Conservation (phyloP, 2,797 vertebrate species). For the Rhinogobio ventralis region DNA sequence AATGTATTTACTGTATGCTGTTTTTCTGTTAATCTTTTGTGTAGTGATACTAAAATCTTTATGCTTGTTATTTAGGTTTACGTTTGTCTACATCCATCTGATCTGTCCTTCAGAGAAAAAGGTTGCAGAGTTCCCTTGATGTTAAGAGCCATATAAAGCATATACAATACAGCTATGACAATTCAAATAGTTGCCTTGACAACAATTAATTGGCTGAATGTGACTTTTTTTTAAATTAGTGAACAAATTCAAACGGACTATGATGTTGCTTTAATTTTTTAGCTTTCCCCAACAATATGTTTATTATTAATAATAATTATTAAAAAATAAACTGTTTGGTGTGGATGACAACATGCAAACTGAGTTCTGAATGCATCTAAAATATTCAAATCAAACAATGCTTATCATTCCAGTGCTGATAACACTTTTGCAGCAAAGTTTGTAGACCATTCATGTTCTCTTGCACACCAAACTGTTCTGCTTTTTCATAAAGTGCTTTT, state of each 20-base stretch:
- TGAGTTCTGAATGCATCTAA: neutral
- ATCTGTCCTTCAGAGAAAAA: neutral
- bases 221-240: neutral
- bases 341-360: neutral
- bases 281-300: neutral
- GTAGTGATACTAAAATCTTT: neutral
- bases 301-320: neutral
- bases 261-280: neutral
- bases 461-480: neutral
- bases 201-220: neutral
- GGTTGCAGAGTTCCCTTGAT: neutral
- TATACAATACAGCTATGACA: neutral
- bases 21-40: neutral
- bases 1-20: neutral
- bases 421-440: neutral
- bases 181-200: neutral
- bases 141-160: neutral
- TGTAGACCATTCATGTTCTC: neutral
- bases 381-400: neutral
- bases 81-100: neutral
- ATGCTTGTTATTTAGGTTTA: conserved; percentile 10
- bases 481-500: neutral
- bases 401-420: neutral
- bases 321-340: neutral
- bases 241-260: neutral